Base-by-base conservation (phyloP, 2,888 invertebrate genomes). In the Lasioglossum lativentre region DNA sequence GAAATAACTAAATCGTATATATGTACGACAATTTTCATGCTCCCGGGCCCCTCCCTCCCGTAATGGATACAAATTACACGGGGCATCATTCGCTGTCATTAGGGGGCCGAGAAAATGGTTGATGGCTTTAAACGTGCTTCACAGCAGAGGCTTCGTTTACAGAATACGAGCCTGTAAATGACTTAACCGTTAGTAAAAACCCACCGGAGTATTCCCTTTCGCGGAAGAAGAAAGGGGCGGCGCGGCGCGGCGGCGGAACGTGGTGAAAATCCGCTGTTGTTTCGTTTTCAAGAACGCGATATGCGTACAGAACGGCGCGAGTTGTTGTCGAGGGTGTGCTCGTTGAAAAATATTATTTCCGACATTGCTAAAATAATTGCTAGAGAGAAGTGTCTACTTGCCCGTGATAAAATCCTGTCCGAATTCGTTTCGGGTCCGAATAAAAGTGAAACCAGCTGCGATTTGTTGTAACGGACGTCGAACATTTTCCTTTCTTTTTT, bases 151-250 rank as follows among this genome's bases (percentile, higher is more conserved):
- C 73, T 82, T 86, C 87, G 84, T 91, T 91, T 91, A 90, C 89
- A 80, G 86, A 86, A 85, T 89, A 90, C 89, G 86, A 92, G 86
- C 88, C 86, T 88, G 86, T 91, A 91, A 91, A 91, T 90, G 87
- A 88, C 89, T 91, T 88, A 89, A 91, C 91, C 91, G 90, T 89
- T 91, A 84, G 89, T 85, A 88, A 91, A 90, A 90, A 91, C 88
- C 80, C 74, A 82, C 83, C 75, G 75, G 30, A 73, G 79, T 75
- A 71, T 42, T 73, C 68, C 75, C 71, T 80, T 86, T 84, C 81
- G 85, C n/a, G 5, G 86, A 72, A 75, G 74, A 38, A 47, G 77
- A 45, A 75, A 71, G 63, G n/a, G 77, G 52, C 56, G 42, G 16
- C 34, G 34, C n/a, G n/a, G n/a, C n/a, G n/a, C n/a, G n/a, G n/a